Evolutionary conservation across 2,888 invertebrate species (phyloP).

Genomic region (Cephus rjabovi): DNA sequence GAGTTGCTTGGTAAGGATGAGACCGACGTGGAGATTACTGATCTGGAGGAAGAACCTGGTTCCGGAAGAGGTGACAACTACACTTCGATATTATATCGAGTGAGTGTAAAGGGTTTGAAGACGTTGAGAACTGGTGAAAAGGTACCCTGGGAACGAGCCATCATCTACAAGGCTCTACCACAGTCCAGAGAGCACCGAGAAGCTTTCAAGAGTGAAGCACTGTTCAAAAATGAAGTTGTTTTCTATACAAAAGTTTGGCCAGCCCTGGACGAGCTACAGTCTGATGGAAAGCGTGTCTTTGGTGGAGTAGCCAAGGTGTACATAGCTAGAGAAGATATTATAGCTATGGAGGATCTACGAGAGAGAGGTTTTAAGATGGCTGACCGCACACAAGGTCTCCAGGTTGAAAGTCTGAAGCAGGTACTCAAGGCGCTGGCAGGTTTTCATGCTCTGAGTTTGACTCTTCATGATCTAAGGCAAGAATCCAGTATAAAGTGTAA

Average conservation of each 20-base stretch:
- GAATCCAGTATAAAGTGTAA: background rate
- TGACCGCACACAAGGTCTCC: conserved; percentile 63
- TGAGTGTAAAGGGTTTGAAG: conserved; percentile 71
- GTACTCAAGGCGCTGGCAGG: conserved; percentile 67
- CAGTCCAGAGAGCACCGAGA: conserved; percentile 75
- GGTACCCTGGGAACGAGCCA: conserved; percentile 73
- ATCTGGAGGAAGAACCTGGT: conserved; percentile 74
- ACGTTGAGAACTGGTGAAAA: conserved; percentile 61
- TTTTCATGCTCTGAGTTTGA: conserved; percentile 68
- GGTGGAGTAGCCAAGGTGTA: conserved; percentile 58
- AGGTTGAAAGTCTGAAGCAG: conserved; percentile 58
- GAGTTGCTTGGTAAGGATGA: conserved; percentile 56
- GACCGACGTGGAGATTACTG: conserved; percentile 50
- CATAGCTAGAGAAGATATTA: conserved; percentile 63
- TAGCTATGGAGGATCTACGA: conserved; percentile 68
- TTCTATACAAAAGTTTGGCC: conserved; percentile 81
- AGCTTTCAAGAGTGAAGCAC: conserved; percentile 77
- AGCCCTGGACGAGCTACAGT: conserved; percentile 72
- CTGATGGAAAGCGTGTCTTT: conserved; percentile 46
- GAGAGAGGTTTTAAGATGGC: conserved; percentile 64
- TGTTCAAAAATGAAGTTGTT: conserved; percentile 79
- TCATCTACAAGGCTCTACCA: conserved; percentile 80
- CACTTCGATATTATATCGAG: conserved; percentile 78
- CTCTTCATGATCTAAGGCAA: conserved; percentile 61
- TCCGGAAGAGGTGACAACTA: conserved; percentile 81